These are phyloP conservation scores for Mylabris phalerata DNA, from an alignment of 1,140 invertebrate genomes.

Conservation along the genomic window DNA sequence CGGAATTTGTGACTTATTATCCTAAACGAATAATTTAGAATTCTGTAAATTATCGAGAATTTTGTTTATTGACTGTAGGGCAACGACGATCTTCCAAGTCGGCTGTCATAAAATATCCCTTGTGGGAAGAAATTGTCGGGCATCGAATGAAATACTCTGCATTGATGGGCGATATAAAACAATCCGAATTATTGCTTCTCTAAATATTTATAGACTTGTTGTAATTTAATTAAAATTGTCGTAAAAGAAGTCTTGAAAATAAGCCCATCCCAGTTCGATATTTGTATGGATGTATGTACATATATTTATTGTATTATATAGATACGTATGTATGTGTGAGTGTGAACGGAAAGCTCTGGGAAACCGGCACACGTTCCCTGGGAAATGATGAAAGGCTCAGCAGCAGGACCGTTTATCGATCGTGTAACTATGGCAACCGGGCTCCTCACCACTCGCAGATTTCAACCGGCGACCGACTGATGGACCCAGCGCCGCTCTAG, in stretches of 20 bases:
- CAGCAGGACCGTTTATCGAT: constrained; percentile 30
- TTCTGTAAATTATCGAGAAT: constrained; percentile 10
- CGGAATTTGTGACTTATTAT: no score
- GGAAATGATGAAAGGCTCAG: constrained; percentile 30
- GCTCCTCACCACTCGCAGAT: constrained; percentile 16
- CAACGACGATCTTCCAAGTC: constrained; percentile 1
- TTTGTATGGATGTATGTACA: neutral
- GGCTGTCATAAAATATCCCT: neutral
- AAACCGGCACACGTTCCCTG: constrained; percentile 26
- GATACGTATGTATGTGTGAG: neutral
- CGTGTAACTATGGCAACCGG: constrained; percentile 29
- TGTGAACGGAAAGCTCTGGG: constrained; percentile 21
- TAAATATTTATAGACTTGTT: neutral
- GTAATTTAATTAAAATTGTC: constrained; percentile 12
- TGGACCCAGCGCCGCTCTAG: constrained; percentile 13
- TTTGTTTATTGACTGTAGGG: constrained; percentile 5
- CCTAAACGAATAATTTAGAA: neutral
- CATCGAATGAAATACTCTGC: neutral
- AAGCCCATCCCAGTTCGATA: constrained; percentile 22
- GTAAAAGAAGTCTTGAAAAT: constrained; percentile 15
- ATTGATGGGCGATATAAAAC: no score
- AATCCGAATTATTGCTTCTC: neutral
- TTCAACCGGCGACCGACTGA: constrained; percentile 21
- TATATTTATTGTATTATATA: no score
- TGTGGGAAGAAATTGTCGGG: neutral